Evolutionary conservation across 2,797 vertebrate genomes (phyloP).

Genomic region (Argentina silus): DNA sequence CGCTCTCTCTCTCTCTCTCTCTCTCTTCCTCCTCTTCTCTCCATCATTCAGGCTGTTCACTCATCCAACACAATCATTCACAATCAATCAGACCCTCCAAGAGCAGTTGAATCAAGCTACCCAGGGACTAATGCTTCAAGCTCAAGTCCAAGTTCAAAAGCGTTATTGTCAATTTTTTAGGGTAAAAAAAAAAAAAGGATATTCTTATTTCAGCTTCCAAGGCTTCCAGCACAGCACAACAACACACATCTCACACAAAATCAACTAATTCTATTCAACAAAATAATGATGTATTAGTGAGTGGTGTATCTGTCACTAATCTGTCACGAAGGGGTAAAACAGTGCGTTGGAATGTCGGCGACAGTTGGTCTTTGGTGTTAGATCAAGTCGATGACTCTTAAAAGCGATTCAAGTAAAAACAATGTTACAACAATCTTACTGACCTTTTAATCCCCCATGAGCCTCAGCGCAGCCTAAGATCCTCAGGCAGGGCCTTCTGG

Average conservation of each 20-base stretch:
- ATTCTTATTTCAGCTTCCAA: background rate
- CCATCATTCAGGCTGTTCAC: slow-evolving; percentile 22
- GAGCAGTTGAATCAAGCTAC: slow-evolving; percentile 21
- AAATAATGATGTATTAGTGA: too few relatives aligned
- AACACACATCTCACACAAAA: background rate
- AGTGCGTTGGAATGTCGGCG: background rate
- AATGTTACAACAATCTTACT: too few relatives aligned
- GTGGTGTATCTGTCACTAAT: too few relatives aligned
- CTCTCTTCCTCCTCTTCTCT: slow-evolving; percentile 47
- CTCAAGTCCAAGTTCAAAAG: background rate
- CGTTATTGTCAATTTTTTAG: too few relatives aligned
- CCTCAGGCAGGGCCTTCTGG: too few relatives aligned
- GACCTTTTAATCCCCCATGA: too few relatives aligned
- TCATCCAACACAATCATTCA: slow-evolving; percentile 29
- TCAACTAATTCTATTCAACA: too few relatives aligned
- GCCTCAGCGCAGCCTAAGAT: too few relatives aligned
- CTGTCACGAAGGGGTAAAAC: background rate
- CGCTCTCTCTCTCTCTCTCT: slow-evolving; percentile 58
- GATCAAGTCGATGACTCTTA: background rate
- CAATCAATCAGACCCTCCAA: slow-evolving; percentile 20
- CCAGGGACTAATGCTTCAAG: background rate
- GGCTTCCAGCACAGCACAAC: too few relatives aligned
- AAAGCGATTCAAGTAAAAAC: too few relatives aligned
- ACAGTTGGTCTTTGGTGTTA: background rate
- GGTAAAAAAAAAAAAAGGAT: background rate